Base-by-base conservation (phyloP, 2,113 vertebrate species). In the Sinocyclocheilus maitianheensis region DNA sequence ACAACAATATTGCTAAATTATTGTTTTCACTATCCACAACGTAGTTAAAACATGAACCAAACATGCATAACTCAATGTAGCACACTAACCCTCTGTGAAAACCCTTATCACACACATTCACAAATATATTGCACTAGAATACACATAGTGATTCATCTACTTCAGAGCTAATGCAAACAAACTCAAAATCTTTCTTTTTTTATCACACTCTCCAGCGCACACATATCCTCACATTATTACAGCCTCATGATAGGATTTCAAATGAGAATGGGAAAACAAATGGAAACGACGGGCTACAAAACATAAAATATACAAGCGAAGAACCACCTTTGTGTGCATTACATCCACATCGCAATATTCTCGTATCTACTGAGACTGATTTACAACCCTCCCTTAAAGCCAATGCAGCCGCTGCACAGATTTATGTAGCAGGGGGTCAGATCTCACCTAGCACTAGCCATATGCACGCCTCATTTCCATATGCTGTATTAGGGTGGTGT, bases 391-490 rank as follows among this genome's bases (percentile, higher is more conserved):
- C 85, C 79, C 67, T 87, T 85, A 83, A 86, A 86, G 78, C 76
- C 80, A 34, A 11, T 43, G 51, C 83, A 20, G 84, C 84, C 83
- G 24, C 77, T 82, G 80, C 81, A 74, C 84, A 89, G 87, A 89
- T 91, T 89, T 87, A 91, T 91, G 89, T 87, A 88, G 83, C 71
- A 22, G 76, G 81, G 81, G 87, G 88, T 87, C 88, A 91, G 81
- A 81, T 82, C 88, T 65, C 90, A 91, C 87, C 88, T 87, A 81
- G 88, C 84, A 74, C 40, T 67, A 86, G 84, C 87, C 88, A 88
- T 88, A 89, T 91, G 90, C 90, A 89, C 2, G 62, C 78, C 89
- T 91, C 88, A 89, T 89, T 90, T 91, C 87, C 88, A 88, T 91
- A 91, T 87, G 86, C 81, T 89, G 90, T 84, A 88, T 89, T 88